A percentile compares a stretch with the other conserved stretches of the same genome.
Evolutionary conservation across 2,888 invertebrate species (phyloP).

Genomic region (Brassicogethes aeneus): DNA sequence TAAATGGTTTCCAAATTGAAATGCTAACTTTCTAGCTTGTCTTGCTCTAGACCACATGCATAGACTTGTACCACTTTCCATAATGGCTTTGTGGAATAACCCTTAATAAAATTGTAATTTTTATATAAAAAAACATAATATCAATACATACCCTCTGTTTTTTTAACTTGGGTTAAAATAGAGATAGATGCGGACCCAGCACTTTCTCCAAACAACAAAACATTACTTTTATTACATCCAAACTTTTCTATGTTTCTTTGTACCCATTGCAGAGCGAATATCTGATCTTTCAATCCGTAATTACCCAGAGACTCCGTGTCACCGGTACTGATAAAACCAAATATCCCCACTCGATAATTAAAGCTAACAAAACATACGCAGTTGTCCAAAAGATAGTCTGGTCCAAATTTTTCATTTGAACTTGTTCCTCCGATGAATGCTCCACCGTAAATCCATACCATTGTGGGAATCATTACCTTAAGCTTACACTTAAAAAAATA

Average conservation of each 20-base stretch:
- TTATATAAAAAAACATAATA: too few species aligned
- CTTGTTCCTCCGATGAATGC: background rate
- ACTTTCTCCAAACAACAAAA: background rate
- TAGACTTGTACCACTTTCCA: background rate
- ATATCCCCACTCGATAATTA: background rate
- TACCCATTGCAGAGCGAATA: background rate
- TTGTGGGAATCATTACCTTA: background rate
- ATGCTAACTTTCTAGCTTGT: background rate
- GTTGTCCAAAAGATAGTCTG: background rate
- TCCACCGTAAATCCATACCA: constrained; percentile 2
- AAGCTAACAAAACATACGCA: background rate
- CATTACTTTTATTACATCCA: background rate
- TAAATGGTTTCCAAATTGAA: background rate
- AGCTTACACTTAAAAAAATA: background rate
- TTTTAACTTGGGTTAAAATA: background rate
- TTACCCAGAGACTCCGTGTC: background rate
- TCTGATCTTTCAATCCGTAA: background rate
- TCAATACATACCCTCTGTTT: background rate
- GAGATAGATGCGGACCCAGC: background rate
- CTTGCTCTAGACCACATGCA: background rate
- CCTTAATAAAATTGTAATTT: too few species aligned
- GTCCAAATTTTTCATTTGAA: background rate
- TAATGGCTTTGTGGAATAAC: background rate
- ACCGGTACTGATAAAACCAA: background rate
- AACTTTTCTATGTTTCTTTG: background rate